These are phyloP conservation scores for Dermatemys mawii DNA, from an alignment of 2,113 vertebrate genomes.

Conservation along the genomic window DNA sequence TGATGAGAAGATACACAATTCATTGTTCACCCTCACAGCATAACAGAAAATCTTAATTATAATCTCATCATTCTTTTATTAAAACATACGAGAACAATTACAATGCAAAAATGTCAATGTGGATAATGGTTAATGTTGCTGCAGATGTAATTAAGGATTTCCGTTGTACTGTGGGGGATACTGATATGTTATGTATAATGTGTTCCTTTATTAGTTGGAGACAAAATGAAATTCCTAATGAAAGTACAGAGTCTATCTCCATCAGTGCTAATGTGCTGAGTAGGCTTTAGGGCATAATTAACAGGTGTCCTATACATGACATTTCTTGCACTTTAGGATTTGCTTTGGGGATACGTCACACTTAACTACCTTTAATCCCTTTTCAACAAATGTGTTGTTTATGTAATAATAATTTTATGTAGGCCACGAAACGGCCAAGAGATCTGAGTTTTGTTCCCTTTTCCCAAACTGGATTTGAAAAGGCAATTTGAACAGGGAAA, in stretches of 20 bases:
- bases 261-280: background rate
- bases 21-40: background rate
- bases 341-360: background rate
- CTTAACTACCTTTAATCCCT: background rate
- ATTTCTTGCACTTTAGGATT: background rate
- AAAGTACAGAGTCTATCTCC: background rate
- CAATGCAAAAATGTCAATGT: background rate
- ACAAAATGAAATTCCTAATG: background rate
- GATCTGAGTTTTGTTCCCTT: no score
- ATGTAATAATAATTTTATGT: background rate
- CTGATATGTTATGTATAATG: background rate
- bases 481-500: no score
- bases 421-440: no score
- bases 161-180: background rate
- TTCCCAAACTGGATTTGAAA: no score
- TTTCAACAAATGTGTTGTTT: background rate
- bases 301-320: background rate
- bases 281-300: background rate
- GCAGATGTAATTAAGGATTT: background rate
- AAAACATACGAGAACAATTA: background rate
- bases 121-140: background rate
- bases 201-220: background rate
- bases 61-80: background rate
- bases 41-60: background rate
- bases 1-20: background rate